Evolutionary conservation across 2,113 vertebrate genomes (phyloP).

Genomic region (Ovis canadensis): DNA sequence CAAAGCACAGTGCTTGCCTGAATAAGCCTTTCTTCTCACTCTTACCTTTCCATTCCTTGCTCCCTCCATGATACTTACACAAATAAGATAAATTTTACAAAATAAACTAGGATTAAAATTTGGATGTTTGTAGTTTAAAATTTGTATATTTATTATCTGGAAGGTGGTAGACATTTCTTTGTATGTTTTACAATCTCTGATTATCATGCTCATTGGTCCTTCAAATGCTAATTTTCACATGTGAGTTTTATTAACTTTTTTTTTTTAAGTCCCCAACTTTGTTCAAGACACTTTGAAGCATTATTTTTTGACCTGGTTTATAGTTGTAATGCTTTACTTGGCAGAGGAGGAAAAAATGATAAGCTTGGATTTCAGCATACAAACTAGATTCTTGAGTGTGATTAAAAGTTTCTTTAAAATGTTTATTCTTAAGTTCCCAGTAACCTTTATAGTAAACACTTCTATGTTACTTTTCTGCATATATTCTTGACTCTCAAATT

Average conservation of each 20-base stretch:
- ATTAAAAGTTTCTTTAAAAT: background rate
- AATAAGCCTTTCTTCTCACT: background rate
- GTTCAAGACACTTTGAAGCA: background rate
- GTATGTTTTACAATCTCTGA: background rate
- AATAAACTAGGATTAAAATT: background rate
- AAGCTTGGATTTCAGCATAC: background rate
- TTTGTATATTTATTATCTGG: background rate
- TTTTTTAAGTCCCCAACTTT: background rate
- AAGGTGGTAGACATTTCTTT: background rate
- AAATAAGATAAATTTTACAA: background rate
- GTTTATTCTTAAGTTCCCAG: background rate
- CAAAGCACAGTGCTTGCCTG: background rate
- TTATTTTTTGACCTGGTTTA: background rate
- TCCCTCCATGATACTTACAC: background rate
- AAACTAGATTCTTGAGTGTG: background rate
- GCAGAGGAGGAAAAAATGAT: background rate
- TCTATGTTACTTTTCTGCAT: background rate
- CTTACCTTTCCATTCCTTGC: background rate
- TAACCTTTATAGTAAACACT: background rate
- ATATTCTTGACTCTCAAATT: background rate
- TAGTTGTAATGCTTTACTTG: background rate
- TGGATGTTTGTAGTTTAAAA: background rate
- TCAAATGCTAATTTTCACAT: background rate
- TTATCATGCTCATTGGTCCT: background rate
- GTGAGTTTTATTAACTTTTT: background rate